These are phyloP conservation scores for Apaloderma vittatum DNA, from an alignment of 2,113 vertebrate species.

Conservation along the genomic window DNA sequence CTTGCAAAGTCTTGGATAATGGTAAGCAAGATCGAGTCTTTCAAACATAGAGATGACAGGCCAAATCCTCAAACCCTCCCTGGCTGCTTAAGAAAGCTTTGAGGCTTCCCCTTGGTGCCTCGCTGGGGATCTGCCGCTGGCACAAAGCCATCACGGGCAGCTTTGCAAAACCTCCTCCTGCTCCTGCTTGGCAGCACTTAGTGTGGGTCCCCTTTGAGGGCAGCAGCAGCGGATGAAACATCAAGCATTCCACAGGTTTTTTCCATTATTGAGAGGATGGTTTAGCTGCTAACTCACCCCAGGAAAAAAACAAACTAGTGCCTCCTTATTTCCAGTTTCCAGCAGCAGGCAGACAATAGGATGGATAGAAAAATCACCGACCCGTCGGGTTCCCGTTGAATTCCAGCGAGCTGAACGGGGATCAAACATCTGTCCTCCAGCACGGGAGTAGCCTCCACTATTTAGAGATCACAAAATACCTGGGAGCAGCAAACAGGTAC, in stretches of 20 bases:
- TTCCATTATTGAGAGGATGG: not conserved
- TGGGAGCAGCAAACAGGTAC: not conserved
- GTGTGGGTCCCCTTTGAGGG: accelerated
- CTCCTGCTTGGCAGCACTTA: accelerated
- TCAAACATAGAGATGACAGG: not conserved
- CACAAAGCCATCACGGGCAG: not conserved
- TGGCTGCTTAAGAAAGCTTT: not conserved
- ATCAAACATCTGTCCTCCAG: not conserved
- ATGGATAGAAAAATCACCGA: not conserved
- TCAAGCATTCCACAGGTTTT: accelerated
- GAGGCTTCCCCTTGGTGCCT: not conserved
- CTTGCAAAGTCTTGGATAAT: not conserved
- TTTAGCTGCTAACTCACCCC: not conserved
- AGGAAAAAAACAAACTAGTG: not conserved
- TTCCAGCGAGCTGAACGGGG: accelerated
- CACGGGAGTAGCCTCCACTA: accelerated
- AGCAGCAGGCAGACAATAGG: not conserved
- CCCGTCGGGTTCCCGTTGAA: not conserved
- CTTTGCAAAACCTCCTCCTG: not conserved
- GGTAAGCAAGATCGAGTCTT: accelerated
- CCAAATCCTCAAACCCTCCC: not conserved
- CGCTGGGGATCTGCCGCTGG: not conserved
- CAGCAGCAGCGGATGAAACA: accelerated
- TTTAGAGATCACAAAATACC: not conserved
- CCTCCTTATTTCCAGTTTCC: not conserved